phyloP scores from a whole-genome alignment of 1,140 invertebrate species.

The Danaus melanippus region DNA sequence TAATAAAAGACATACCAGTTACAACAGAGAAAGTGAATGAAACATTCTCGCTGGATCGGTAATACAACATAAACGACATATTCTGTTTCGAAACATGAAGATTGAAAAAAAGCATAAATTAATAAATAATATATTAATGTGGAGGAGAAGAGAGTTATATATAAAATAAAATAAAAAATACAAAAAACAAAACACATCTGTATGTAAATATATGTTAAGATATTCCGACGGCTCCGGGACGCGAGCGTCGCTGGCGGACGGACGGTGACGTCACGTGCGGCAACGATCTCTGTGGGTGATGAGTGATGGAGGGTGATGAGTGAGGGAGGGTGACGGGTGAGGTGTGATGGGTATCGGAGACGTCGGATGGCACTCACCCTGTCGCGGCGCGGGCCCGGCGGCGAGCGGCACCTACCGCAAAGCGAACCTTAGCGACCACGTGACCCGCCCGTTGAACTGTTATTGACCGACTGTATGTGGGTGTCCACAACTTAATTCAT shows the following conservation, averaged over 20 bases:
- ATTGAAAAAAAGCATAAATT: no score
- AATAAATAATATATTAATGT: no score
- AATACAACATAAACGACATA: no score
- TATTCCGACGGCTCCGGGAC: slow-evolving; percentile 2
- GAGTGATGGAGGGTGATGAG: neutral
- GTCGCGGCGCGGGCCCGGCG: slow-evolving; percentile 13
- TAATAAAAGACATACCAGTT: no score
- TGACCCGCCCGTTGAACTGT: slow-evolving; percentile 5
- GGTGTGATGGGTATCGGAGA: neutral
- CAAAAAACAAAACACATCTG: neutral
- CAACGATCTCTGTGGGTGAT: neutral
- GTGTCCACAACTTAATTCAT: slow-evolving; percentile 1
- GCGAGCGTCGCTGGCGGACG: slow-evolving; percentile 3
- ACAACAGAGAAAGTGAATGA: no score
- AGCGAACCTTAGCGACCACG: slow-evolving; percentile 16
- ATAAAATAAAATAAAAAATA: no score
- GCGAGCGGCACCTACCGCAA: slow-evolving; percentile 20
- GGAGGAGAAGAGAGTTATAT: no score
- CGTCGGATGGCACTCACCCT: slow-evolving; percentile 11
- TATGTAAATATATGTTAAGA: neutral
- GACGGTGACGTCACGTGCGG: neutral
- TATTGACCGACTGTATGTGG: no score
- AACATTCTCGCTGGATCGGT: no score
- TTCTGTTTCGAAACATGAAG: no score
- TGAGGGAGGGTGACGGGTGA: neutral